These are phyloP conservation scores for Chrosomus eos DNA, from an alignment of 2,797 vertebrate genomes.

Conservation along the genomic window DNA sequence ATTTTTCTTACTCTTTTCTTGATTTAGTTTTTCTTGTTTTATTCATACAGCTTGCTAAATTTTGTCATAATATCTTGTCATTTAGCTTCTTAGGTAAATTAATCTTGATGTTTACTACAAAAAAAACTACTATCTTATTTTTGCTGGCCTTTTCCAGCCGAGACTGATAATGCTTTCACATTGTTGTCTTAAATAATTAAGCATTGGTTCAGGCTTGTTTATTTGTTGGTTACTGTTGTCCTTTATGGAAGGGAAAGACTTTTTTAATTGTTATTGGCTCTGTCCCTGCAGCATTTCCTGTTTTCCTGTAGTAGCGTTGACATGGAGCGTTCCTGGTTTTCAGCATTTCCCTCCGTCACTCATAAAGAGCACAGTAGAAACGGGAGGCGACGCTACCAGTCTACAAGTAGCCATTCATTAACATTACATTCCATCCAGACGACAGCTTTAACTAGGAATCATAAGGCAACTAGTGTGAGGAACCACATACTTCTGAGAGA, in stretches of 20 bases:
- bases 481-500: slow-evolving; percentile 5
- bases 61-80: background rate
- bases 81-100: background rate
- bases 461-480: slow-evolving; percentile 15
- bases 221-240: background rate
- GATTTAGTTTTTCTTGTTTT: background rate
- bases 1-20: background rate
- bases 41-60: background rate
- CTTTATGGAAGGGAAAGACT: background rate
- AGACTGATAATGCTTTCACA: background rate
- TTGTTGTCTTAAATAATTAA: background rate
- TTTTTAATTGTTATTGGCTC: slow-evolving; percentile 37
- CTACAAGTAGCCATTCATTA: slow-evolving; percentile 34
- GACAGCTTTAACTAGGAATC: slow-evolving; percentile 28
- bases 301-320: slow-evolving; percentile 20
- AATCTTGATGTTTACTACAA: background rate
- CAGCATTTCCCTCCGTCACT: slow-evolving; percentile 44
- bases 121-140: background rate
- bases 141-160: background rate
- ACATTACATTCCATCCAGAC: slow-evolving; percentile 41
- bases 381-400: slow-evolving; percentile 21
- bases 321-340: slow-evolving; percentile 3
- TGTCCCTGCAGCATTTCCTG: slow-evolving; percentile 41
- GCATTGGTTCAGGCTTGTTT: background rate
- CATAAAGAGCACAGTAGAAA: slow-evolving; percentile 12